phyloP scores from a whole-genome alignment of 1,140 invertebrate species.

The Glomeris maerens region DNA sequence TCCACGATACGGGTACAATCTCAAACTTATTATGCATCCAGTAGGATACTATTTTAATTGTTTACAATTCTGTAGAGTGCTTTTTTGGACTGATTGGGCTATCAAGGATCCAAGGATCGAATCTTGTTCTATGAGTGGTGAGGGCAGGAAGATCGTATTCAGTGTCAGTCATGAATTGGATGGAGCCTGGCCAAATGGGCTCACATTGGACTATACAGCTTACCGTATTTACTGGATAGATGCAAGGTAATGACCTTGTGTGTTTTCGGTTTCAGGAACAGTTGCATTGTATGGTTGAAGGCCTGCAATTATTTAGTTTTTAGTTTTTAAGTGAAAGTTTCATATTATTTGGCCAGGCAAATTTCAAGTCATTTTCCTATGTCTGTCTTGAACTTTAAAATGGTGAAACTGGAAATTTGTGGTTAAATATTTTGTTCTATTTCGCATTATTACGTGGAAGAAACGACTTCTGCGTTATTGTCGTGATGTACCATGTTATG shows the following conservation, averaged over 20 bases:
- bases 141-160: constrained; percentile 32
- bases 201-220: constrained; percentile 45
- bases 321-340: no score
- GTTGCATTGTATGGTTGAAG: constrained; percentile 1
- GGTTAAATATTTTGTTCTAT: constrained; percentile 6
- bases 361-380: neutral
- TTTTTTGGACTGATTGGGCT: constrained; percentile 55
- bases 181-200: constrained; percentile 52
- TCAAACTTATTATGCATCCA: neutral
- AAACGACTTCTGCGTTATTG: constrained; percentile 8
- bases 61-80: constrained; percentile 25
- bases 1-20: constrained; percentile 49
- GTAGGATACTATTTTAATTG: neutral
- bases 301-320: no score
- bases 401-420: neutral
- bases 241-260: constrained; percentile 41
- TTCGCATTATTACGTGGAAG: constrained; percentile 1
- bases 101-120: constrained; percentile 42
- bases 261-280: neutral
- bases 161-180: constrained; percentile 29
- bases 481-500: constrained; percentile 8
- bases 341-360: no score
- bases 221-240: constrained; percentile 50
- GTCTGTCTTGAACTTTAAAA: constrained; percentile 1
- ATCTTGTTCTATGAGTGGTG: constrained; percentile 43